These are phyloP conservation scores for Agrypnus murinus DNA, from an alignment of 2,888 invertebrate genomes.

Conservation along the genomic window DNA sequence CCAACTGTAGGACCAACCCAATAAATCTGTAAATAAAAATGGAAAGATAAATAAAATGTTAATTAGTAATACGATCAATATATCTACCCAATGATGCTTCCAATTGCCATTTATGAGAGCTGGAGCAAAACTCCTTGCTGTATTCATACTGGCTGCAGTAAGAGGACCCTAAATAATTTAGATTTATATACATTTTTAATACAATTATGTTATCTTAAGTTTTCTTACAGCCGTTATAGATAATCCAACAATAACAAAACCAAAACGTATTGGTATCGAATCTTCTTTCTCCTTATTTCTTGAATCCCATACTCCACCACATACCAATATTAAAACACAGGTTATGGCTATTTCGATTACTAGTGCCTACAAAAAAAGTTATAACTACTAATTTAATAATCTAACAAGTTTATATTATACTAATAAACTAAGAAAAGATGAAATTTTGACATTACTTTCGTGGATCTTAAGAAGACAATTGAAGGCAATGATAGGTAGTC, in stretches of 20 bases:
- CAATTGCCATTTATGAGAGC: conserved; percentile 80
- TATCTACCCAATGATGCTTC: conserved; percentile 78
- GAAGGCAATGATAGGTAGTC: no score
- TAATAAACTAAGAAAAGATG: no score
- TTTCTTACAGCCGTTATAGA: conserved; percentile 78
- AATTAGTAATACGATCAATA: no score
- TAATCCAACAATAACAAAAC: conserved; percentile 78
- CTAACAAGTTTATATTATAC: no score
- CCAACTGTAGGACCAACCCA: conserved; percentile 79
- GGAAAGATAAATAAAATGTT: no score
- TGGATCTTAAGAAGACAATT: no score
- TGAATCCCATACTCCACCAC: conserved; percentile 84
- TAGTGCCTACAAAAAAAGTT: no score
- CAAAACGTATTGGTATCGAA: conserved; percentile 80
- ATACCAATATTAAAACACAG: conserved; percentile 77
- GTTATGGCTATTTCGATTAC: conserved; percentile 80
- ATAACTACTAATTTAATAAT: no score
- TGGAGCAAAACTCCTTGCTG: conserved; percentile 80
- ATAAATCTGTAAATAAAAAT: conserved; percentile 73
- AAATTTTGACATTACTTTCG: no score
- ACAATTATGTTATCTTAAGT: not conserved
- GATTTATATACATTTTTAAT: not conserved
- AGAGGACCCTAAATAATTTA: conserved; percentile 76
- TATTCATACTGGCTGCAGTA: conserved; percentile 83
- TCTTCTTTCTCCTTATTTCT: conserved; percentile 79